phyloP scores from a whole-genome alignment of 2,797 vertebrate genomes.

The Anniella stebbinsi region DNA sequence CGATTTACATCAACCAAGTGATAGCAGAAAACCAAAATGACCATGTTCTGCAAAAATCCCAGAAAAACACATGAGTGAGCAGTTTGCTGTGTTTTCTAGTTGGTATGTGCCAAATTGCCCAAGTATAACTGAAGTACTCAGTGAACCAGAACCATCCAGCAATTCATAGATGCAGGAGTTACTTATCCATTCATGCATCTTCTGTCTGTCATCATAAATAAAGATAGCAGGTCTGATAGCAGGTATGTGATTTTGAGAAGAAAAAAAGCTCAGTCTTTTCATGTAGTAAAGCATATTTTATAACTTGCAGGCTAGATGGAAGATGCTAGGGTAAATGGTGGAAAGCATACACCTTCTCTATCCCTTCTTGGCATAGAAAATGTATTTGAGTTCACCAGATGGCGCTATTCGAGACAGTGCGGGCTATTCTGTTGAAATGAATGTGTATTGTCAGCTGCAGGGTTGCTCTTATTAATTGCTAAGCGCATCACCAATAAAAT shows the following conservation, averaged over 20 bases:
- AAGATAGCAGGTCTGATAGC: slow-evolving; percentile 28
- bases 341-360: neutral
- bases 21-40: slow-evolving; percentile 53
- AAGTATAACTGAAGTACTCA: slow-evolving; percentile 47
- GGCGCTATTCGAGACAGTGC: slow-evolving; percentile 15
- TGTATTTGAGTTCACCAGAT: slow-evolving; percentile 36
- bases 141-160: slow-evolving; percentile 44
- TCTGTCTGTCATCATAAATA: slow-evolving; percentile 46
- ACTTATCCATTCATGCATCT: slow-evolving; percentile 51
- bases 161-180: slow-evolving; percentile 38
- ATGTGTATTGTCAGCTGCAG: slow-evolving; percentile 22
- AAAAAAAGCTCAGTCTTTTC: slow-evolving; percentile 23
- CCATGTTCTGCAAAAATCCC: neutral
- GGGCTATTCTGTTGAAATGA: slow-evolving; percentile 21
- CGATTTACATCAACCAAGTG: slow-evolving; percentile 35
- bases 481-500: slow-evolving; percentile 12
- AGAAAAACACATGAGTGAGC: slow-evolving; percentile 37
- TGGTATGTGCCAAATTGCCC: slow-evolving; percentile 47
- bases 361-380: slow-evolving; percentile 20
- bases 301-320: slow-evolving; percentile 27
- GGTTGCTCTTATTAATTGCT: slow-evolving; percentile 11
- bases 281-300: slow-evolving; percentile 46
- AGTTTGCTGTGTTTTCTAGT: slow-evolving; percentile 51
- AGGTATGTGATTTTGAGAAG: slow-evolving; percentile 40
- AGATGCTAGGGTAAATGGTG: neutral